Evolutionary conservation across 2,888 invertebrate species (phyloP).

Genomic region (Chrysolina haemoptera): DNA sequence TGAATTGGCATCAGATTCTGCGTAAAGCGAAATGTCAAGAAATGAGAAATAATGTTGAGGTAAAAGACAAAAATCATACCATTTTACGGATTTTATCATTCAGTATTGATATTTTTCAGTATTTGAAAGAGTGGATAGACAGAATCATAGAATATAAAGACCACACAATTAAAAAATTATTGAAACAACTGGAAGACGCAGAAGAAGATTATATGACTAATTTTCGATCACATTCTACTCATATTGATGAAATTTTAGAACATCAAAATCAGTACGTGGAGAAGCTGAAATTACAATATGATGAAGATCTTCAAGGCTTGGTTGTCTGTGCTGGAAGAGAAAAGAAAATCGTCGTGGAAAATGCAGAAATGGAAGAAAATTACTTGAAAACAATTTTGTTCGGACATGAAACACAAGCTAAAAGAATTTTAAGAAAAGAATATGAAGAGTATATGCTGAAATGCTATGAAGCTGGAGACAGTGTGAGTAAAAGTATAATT

Average conservation of each 20-base stretch:
- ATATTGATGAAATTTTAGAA: conserved; percentile 77
- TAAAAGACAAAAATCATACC: conserved; percentile 57
- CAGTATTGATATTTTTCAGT: conserved; percentile 65
- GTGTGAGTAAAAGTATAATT: conserved; percentile 64
- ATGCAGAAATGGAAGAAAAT: conserved; percentile 67
- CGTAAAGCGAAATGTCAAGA: conserved; percentile 84
- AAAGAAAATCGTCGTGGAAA: conserved; percentile 69
- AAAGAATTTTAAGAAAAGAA: conserved; percentile 44
- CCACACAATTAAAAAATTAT: conserved; percentile 76
- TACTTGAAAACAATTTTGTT: conserved; percentile 67
- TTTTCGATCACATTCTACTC: conserved; percentile 81
- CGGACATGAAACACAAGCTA: conserved; percentile 62
- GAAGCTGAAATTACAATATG: conserved; percentile 68
- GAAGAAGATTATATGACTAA: conserved; percentile 82
- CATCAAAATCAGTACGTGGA: conserved; percentile 72
- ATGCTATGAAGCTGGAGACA: conserved; percentile 71
- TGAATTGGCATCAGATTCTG: conserved; percentile 86
- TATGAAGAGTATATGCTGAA: conserved; percentile 55
- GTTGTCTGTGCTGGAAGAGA: conserved; percentile 73
- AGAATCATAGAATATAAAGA: conserved; percentile 79
- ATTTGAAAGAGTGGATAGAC: conserved; percentile 75
- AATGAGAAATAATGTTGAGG: conserved; percentile 79
- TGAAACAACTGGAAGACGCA: conserved; percentile 78
- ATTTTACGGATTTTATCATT: neutral
- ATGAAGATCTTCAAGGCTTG: conserved; percentile 72